Base-by-base conservation (phyloP, 2,888 invertebrate species). In the Dasysyrphus albostriatus region DNA sequence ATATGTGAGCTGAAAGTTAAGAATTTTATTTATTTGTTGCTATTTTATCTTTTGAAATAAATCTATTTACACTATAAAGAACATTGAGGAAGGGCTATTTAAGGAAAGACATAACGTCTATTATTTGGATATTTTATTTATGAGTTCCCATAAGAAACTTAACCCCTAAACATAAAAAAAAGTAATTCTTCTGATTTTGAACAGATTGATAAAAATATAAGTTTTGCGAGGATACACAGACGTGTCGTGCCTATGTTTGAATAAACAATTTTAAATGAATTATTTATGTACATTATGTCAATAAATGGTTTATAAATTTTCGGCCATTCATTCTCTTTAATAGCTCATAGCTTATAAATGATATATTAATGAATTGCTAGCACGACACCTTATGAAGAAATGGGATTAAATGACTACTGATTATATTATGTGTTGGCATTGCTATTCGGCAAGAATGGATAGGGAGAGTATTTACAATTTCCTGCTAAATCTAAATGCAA, bases 1-100 rank as follows among this genome's bases (percentile, higher is more conserved):
- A 54, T 77, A 73, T 77, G 77, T 54, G 83, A 67, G 24, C 47
- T 10, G 42, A 19, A 49, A 56, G 76, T 70, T 63, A 42, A 59
- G 63, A 37, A 24, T 24, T 5, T 37, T 49, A n/a, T 63, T 58
- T 59, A 19, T 70, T 49, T 14, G 12, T 16, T 69, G 54, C 16
- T 82, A 51, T 82, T 72, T 63, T 61, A 67, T 67, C 67, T 37
- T 49, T 37, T 49, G 49, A 37, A 67, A 67, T 49, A 67, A 67
- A 67, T 49, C 12, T 65, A 47, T 65, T 65, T 65, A 49, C 65
- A 65, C 67, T 49, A 47, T 32, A 32, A n/a, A 63, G 32, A 44
- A 44, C 63, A 63, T 63, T 63, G 32, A n/a, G 14, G 39, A 47
- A 44, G 29, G 14, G 39, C n/a, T 16, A 16, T 32, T 24, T 2